Base-by-base conservation (phyloP, 2,113 vertebrate genomes). In the Pachypanchax playfairii region DNA sequence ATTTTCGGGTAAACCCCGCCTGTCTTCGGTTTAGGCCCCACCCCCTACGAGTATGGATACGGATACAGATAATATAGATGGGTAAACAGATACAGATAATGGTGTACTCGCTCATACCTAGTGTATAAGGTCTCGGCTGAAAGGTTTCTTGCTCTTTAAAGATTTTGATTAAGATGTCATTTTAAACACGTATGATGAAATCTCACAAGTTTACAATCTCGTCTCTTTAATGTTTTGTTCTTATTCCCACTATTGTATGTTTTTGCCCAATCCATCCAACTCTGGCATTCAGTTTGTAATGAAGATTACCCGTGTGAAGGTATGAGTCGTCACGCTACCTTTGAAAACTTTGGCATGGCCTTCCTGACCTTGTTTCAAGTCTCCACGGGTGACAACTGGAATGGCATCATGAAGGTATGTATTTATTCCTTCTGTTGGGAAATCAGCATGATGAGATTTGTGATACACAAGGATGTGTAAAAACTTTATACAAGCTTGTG, bases 261-360 rank as follows among this genome's bases (percentile, higher is more conserved):
- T 46, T 39, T 57, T 26, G 13, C 7, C 20, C 33, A 29, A 33
- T 15, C 39, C 3, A 6, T 10, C 14, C 65, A 4, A 21, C 39
- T 66, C 31, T 69, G 18, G 36, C 59, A 58, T 59, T 13, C 89
- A 98, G 96, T 98, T 63, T 99, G 97, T 83, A 96, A 97, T 0
- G 94, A 94, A 4, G 96, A 98, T 77, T 95, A 98, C 65, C 96
- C 96, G 0, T 99, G 97, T 5, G 97, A 99, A 79, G 97, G 97
- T 44, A 97, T 98, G 95, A 98, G 97, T 87, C 95, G 97, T 65
- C 97, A 99, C 0, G 97, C 97, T 76, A 98, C 97, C 65, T 99
- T 99, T 53, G 96, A 98, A 76, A 99, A 99, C 87, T 99, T 99
- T 3, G 97, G 97, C 86, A 99, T 99, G 97, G 97, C 97, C 48